Base-by-base conservation (phyloP, 2,888 invertebrate genomes). In the Loripinus fragilis region DNA sequence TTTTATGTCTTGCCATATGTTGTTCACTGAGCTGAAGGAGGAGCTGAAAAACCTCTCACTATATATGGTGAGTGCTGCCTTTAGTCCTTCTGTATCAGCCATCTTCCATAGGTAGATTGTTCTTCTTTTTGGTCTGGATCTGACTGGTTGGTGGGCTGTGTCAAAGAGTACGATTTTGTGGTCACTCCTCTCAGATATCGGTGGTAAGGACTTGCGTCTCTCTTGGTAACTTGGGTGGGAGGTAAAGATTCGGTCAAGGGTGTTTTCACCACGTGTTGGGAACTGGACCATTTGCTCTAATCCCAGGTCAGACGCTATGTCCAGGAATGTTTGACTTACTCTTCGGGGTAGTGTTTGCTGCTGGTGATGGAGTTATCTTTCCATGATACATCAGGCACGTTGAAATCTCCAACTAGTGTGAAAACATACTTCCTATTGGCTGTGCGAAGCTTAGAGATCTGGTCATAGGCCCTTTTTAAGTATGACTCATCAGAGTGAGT, bases 81-180 rank as follows among this genome's bases (percentile, higher is more conserved):
- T 73, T 23, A 76, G 74, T n/a, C 33, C 66, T 35, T 71, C n/a
- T 7, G 23, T 30, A 55, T 74, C 45, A 0, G 67, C 35, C 10
- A 71, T 83, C 45, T 75, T 76, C 71, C 71, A 80, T 2, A 76
- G 55, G 35, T 41, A 74, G 20, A 79, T 82, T 10, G 60, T 79
- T 41, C 79, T 48, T 28, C 74, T 50, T 15, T 42, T 42, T 42
- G 20, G n/a, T n/a, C n/a, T n/a, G n/a, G n/a, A n/a, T n/a, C n/a
- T n/a, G n/a, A n/a, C n/a, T n/a, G n/a, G n/a, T 67, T 55, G 23
- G n/a, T 67, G n/a, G 1, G 74, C 12, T 25, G 52, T 71, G 30
- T 82, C 76, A 42, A 64, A 74, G 1, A 79, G 69, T 12, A 82
- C 74, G 17, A 79, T 76, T 33, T 82, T 77, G 41, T 77, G 71